Evolutionary conservation across 30 jellyfish, hydroid and myxozoan species (phyloP).

Genomic region (Mastigias papua): DNA sequence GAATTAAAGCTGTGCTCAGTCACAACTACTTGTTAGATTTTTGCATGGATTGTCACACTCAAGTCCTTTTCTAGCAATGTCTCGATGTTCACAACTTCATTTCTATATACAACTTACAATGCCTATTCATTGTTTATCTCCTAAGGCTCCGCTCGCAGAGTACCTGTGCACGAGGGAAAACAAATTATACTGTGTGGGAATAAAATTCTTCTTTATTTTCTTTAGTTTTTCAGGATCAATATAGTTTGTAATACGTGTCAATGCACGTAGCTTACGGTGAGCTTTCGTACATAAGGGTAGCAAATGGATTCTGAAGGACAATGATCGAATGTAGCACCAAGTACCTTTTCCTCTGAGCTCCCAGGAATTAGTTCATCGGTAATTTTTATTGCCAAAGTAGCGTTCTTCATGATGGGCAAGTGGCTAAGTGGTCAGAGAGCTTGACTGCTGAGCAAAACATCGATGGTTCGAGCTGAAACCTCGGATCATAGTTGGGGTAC

Average conservation of each 20-base stretch:
- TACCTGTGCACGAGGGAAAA: neutral
- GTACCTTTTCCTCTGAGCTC: too few species aligned
- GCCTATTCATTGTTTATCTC: neutral
- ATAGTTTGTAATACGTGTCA: neutral
- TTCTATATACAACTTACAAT: neutral
- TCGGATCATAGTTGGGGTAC: too few species aligned
- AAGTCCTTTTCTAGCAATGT: neutral
- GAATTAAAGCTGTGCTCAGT: neutral
- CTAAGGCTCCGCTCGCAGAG: neutral
- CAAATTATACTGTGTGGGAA: neutral
- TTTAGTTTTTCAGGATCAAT: neutral
- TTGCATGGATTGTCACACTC: neutral
- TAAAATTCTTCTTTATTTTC: neutral
- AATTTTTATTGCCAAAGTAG: too few species aligned
- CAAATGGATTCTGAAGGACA: too few species aligned
- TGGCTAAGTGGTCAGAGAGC: too few species aligned
- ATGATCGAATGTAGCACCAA: too few species aligned
- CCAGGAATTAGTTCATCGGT: too few species aligned
- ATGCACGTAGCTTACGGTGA: too few species aligned
- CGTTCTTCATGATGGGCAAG: too few species aligned
- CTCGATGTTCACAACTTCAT: neutral
- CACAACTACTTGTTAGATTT: neutral
- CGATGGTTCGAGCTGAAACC: too few species aligned
- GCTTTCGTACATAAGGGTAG: too few species aligned
- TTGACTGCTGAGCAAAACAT: too few species aligned